Percentiles rank a stretch among this genome's conserved stretches.
Evolutionary conservation across 2,888 invertebrate genomes (phyloP).

Genomic region (Eremobia ochroleuca): DNA sequence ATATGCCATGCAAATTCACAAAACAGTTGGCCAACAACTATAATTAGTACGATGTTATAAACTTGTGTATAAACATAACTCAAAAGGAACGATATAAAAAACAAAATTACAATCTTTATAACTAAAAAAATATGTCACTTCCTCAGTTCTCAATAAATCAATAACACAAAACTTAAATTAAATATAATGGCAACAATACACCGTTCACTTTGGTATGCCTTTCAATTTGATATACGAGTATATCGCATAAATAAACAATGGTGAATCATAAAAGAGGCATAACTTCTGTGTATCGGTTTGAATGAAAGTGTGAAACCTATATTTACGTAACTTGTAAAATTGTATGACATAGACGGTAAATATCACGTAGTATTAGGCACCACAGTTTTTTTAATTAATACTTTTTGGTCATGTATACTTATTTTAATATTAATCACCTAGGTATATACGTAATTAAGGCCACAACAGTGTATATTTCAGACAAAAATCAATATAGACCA

Average conservation of each 20-base stretch:
- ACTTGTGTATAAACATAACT: not conserved
- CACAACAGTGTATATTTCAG: not conserved
- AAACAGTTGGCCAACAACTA: not conserved
- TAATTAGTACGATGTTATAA: no score
- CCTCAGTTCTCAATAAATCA: no score
- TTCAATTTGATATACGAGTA: not conserved
- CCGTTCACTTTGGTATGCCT: not conserved
- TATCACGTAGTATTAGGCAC: not conserved
- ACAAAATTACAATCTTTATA: not conserved
- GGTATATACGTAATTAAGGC: not conserved
- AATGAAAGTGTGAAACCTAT: not conserved
- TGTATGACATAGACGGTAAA: not conserved
- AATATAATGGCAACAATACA: not conserved
- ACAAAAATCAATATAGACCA: not conserved
- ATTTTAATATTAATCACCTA: not conserved
- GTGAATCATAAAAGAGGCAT: not conserved
- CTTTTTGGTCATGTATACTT: not conserved
- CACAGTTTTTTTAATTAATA: not conserved
- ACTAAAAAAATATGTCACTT: not conserved
- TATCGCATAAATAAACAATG: not conserved
- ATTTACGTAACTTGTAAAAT: conserved; percentile 2
- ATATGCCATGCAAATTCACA: not conserved
- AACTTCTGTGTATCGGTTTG: no score
- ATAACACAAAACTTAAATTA: not conserved
- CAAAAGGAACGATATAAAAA: conserved; percentile 1